A percentile compares a stretch with the other conserved stretches of the same genome.
These are phyloP conservation scores for Eutolmus rufibarbis DNA, from an alignment of 2,888 invertebrate species.

Conservation along the genomic window DNA sequence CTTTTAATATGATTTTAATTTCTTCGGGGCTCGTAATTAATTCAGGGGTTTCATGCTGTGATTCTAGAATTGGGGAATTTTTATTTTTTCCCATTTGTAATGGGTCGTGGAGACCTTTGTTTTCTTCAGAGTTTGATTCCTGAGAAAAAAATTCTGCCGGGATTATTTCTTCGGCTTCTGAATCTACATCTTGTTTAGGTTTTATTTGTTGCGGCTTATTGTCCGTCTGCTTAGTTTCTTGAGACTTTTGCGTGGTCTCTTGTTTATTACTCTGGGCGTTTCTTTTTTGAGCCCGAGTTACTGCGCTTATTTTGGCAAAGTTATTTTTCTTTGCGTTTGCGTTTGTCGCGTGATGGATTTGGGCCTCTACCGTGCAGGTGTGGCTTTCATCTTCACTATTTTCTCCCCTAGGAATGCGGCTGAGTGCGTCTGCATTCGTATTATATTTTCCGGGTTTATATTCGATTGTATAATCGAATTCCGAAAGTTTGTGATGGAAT, in stretches of 20 bases:
- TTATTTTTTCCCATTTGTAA: no score
- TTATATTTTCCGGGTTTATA: background rate
- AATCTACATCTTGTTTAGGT: no score
- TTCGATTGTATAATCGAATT: background rate
- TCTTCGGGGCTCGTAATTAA: background rate
- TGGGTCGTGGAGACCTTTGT: background rate
- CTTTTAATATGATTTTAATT: background rate
- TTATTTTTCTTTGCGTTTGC: background rate
- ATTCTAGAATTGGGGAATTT: no score
- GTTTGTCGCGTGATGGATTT: background rate
- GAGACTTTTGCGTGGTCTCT: no score
- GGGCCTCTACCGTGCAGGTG: background rate
- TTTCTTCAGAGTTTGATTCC: background rate
- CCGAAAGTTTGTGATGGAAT: background rate
- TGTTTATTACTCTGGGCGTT: background rate
- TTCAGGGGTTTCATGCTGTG: background rate
- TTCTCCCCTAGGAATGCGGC: background rate
- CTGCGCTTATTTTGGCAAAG: background rate
- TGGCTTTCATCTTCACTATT: background rate
- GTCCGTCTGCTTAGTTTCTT: no score
- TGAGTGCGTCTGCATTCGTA: background rate
- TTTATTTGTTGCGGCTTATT: no score
- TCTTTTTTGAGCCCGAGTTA: background rate
- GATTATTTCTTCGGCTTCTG: no score
- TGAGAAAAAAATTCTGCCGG: background rate